Evolutionary conservation across 2,797 vertebrate species (phyloP), one percentile per base, ranked within the genome.

Genomic region (Sebastolobus alascanus): DNA sequence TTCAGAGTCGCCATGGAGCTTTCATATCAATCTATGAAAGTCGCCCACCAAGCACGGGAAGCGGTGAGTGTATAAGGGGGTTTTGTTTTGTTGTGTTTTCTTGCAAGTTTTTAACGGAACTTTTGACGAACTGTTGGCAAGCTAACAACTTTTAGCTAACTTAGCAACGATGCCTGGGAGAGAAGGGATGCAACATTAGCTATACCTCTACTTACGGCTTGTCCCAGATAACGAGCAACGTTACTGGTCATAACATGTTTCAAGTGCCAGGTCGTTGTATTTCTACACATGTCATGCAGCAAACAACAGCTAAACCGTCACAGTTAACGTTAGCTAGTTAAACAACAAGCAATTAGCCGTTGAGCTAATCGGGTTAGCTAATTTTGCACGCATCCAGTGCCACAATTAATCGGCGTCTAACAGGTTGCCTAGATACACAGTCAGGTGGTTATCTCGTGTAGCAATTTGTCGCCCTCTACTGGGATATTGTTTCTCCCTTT

Each of bases 1-100:
- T 10, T 71, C 29, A 14, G 2, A 33, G 3, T 5, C 20, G 65
- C 4, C 33, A 98, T 98, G 98, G 97, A 98, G 37, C 89, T 97
- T 4, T 97, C 96, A 7, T 98, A 96, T 83, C 96, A 96, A 60
- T 91, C 95, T 0, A 94, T 98, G 54, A 97, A 94, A 92, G 79
- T 95, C 5, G 93, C 96, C 2, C 92, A 96, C 58, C 96, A 96
- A 90, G 97, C 94, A 9, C 96, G 96, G 75, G 97, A 98, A 84
- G 96, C 97, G 92, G 98, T 99, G 89, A 97, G 98, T 90, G 4
- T 50, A 0, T 0, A 5, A 1, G 0, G 3, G 3, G 3, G 2
- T n/a, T 5, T 31, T 14, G 5, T 31, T 61, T 20, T 14, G 1
- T 10, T 38, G 2, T 20, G 1, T 25, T 33, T 50, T 63, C 4